Conservation (phyloP, 2,797 vertebrate species). For the Channa striata region DNA sequence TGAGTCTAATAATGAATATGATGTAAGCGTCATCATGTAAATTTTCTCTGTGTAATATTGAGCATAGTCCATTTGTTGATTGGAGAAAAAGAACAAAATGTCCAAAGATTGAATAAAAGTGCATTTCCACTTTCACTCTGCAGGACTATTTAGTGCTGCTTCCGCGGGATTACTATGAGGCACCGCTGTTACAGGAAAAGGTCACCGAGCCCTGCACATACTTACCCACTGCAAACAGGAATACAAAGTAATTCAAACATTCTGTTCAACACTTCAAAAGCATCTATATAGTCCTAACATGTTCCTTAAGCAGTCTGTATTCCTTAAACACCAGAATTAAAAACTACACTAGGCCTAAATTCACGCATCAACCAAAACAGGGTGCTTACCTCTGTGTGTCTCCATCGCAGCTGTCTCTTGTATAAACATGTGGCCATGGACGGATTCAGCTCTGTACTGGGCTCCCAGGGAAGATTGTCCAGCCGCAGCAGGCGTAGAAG, state of each 20-base stretch:
- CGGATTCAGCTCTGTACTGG: constrained; percentile 86
- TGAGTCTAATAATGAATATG: constrained; percentile 76
- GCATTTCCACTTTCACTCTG: constrained; percentile 9
- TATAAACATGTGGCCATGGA: constrained; percentile 91
- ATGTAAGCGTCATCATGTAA: background rate
- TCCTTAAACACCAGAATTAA: background rate
- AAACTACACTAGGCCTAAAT: background rate
- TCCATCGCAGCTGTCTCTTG: constrained; percentile 88
- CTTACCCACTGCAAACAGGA: constrained; percentile 37
- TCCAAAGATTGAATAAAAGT: background rate
- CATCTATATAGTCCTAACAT: background rate
- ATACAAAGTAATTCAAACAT: constrained; percentile 71
- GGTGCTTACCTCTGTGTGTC: constrained; percentile 4
- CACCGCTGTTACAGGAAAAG: constrained; percentile 84
- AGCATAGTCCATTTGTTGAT: background rate
- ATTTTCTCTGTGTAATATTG: background rate
- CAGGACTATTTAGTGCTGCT: constrained; percentile 96
- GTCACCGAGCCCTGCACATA: constrained; percentile 89
- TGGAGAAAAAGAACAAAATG: background rate
- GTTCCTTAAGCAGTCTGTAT: background rate
- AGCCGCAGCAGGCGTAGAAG: constrained; percentile 70
- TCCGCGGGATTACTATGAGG: constrained; percentile 92
- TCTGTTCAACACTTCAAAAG: background rate
- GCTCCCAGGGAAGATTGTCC: constrained; percentile 81
- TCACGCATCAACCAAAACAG: background rate